phyloP scores from a whole-genome alignment of 2,113 vertebrate species.

The Varanus salvator region DNA sequence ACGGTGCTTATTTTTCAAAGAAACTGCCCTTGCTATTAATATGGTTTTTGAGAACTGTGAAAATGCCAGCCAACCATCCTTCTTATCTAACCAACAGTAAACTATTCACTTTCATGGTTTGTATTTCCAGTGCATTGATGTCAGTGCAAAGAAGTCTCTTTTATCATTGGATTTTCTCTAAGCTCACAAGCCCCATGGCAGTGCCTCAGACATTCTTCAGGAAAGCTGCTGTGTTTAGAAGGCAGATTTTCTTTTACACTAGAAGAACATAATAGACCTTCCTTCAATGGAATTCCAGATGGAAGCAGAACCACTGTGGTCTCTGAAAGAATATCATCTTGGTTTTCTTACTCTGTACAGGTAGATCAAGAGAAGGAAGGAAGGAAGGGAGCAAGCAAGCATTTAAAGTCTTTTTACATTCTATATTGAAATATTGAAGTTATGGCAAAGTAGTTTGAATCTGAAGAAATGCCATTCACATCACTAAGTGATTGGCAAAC shows the following conservation, averaged over 20 bases:
- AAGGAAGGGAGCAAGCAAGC: not conserved
- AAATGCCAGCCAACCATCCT: not conserved
- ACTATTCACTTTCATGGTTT: constrained; percentile 6
- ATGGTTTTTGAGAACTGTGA: not conserved
- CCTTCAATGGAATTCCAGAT: not conserved
- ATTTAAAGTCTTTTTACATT: not conserved
- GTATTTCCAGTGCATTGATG: not conserved
- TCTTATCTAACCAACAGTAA: constrained; percentile 10
- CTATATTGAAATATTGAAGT: not conserved
- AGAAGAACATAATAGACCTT: not conserved
- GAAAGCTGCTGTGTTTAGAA: not conserved
- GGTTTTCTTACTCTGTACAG: not conserved
- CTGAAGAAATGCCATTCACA: not conserved
- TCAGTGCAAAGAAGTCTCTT: not conserved
- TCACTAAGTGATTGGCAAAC: not conserved
- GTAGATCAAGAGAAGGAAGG: not conserved
- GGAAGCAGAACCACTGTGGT: not conserved
- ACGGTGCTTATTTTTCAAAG: not conserved
- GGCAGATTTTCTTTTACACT: not conserved
- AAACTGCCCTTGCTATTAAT: not conserved
- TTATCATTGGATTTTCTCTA: not conserved
- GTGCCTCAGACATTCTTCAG: not conserved
- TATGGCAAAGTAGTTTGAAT: too few relatives aligned
- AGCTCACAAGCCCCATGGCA: not conserved
- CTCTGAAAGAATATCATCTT: not conserved